These are phyloP conservation scores for Bambusicola thoracicus DNA, from an alignment of 2,113 vertebrate species.

Conservation along the genomic window DNA sequence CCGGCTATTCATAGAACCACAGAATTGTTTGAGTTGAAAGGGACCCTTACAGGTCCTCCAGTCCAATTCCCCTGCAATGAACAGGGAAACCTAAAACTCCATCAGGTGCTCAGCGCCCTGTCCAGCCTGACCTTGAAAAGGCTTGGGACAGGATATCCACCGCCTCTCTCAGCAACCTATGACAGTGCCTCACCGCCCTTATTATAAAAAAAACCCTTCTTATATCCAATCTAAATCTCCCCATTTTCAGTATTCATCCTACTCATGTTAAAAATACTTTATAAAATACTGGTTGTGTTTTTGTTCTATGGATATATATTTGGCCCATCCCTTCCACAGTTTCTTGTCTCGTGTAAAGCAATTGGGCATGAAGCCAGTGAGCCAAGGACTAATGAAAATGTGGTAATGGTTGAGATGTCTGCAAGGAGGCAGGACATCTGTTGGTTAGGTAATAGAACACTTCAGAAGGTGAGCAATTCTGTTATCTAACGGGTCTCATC, in stretches of 20 bases:
- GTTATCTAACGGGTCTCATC: neutral
- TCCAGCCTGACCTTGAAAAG: too few species aligned
- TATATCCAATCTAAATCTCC: too few species aligned
- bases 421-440: neutral
- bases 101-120: too few species aligned
- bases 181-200: too few species aligned
- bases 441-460: neutral
- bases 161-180: too few species aligned
- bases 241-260: too few species aligned
- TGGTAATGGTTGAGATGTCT: neutral
- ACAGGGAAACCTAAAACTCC: too few species aligned
- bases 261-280: neutral
- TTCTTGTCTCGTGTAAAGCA: neutral
- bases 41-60: too few species aligned
- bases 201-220: too few species aligned
- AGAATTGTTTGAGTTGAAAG: too few species aligned
- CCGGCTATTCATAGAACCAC: neutral
- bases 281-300: neutral
- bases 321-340: neutral
- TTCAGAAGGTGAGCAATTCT: neutral
- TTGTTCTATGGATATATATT: neutral
- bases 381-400: neutral
- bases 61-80: too few species aligned
- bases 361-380: neutral
- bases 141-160: too few species aligned